These are phyloP conservation scores for Ceratosolen solmsi DNA, from an alignment of 1,140 invertebrate species.

Conservation along the genomic window DNA sequence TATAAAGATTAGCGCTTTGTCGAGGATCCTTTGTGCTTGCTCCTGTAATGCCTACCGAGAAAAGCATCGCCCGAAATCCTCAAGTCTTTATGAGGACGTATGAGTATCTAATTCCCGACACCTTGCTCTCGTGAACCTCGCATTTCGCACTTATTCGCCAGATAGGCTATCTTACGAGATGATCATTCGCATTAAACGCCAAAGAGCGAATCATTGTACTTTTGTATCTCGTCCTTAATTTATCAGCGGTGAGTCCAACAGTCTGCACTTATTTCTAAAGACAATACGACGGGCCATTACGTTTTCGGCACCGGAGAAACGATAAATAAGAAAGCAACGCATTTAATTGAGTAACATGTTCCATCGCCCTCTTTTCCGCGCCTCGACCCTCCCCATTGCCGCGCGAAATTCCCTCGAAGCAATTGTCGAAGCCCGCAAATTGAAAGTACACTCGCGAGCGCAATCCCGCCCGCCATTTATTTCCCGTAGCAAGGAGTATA, in stretches of 20 bases:
- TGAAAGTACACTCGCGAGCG: conserved; percentile 19
- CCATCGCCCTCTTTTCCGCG: too few species aligned
- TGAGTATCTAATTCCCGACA: conserved; percentile 4
- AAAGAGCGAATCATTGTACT: not conserved
- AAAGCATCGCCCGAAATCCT: not conserved
- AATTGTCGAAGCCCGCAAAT: conserved; percentile 31
- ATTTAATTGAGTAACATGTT: conserved; percentile 1
- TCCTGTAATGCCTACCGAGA: not conserved
- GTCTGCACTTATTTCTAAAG: not conserved
- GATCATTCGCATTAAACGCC: not conserved
- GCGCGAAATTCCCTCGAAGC: conserved; percentile 18
- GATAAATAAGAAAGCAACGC: not conserved
- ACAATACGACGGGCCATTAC: not conserved
- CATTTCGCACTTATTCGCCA: not conserved
- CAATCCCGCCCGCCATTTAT: conserved; percentile 10
- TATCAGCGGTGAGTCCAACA: not conserved
- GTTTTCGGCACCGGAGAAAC: not conserved
- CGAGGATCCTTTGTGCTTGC: not conserved
- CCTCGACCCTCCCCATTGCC: not conserved
- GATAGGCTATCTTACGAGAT: not conserved
- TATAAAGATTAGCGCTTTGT: not conserved
- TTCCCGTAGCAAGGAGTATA: too few species aligned
- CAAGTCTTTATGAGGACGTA: not conserved
- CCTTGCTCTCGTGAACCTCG: not conserved
- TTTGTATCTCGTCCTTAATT: not conserved